Percentiles rank a stretch among this genome's conserved stretches.
phyloP scores from a whole-genome alignment of 1,140 invertebrate genomes.

The Ylistrum balloti region DNA sequence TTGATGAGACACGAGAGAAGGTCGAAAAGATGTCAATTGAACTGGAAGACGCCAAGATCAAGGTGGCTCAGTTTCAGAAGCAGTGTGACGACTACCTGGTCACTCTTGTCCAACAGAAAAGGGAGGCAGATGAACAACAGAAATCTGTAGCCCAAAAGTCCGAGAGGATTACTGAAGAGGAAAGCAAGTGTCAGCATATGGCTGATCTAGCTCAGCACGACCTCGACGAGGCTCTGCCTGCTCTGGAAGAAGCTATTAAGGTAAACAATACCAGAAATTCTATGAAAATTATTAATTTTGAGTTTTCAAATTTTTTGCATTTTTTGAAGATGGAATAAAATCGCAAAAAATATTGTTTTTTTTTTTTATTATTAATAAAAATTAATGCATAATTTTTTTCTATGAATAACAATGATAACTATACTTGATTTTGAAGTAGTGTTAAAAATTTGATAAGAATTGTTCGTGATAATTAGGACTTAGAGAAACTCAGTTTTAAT shows the following conservation, averaged over 20 bases:
- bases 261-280: no score
- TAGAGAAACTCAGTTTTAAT: no score
- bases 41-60: constrained; percentile 89
- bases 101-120: constrained; percentile 89
- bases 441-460: no score
- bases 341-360: no score
- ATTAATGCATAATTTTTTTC: no score
- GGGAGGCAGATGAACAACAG: constrained; percentile 90
- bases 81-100: constrained; percentile 90
- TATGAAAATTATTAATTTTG: no score
- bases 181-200: constrained; percentile 90
- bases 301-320: no score
- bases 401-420: no score
- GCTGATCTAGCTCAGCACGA: constrained; percentile 91
- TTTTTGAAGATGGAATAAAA: no score
- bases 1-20: constrained; percentile 88
- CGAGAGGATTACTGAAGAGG: constrained; percentile 89
- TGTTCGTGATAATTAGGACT: no score
- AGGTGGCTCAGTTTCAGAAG: constrained; percentile 88
- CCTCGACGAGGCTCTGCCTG: constrained; percentile 92
- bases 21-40: constrained; percentile 90
- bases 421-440: no score
- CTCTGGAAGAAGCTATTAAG: constrained; percentile 90
- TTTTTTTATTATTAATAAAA: no score
- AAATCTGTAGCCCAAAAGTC: constrained; percentile 82